Conservation (phyloP, 92 coral and sea anemone species). For the Umimayanthus kanabou region DNA sequence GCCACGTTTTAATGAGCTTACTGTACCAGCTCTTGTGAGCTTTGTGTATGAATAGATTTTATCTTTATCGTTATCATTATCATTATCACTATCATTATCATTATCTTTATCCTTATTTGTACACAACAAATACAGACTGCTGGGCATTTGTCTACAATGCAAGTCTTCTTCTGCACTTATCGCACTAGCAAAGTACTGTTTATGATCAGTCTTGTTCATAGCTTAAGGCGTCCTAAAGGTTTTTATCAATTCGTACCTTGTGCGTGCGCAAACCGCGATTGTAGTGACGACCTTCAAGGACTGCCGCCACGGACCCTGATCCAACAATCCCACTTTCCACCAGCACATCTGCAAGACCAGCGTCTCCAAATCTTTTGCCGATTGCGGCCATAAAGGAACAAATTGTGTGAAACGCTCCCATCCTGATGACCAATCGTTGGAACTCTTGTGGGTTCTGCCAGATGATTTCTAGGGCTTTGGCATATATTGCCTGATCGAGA, state of each 20-base stretch:
- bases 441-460: conserved; percentile 58
- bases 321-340: conserved; percentile 58
- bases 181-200: conserved; percentile 16
- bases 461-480: conserved; percentile 54
- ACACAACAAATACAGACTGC: conserved; percentile 31
- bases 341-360: conserved; percentile 65
- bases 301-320: conserved; percentile 56
- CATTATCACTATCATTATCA: background rate
- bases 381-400: conserved; percentile 59
- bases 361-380: conserved; percentile 64
- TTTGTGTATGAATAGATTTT: conserved; percentile 17
- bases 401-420: conserved; percentile 64
- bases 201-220: conserved; percentile 1
- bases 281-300: conserved; percentile 65
- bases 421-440: conserved; percentile 53
- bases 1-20: conserved; percentile 25
- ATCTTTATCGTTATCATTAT: background rate
- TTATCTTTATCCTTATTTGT: conserved; percentile 5
- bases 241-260: conserved; percentile 36
- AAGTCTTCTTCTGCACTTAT: background rate
- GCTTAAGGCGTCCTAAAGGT: conserved; percentile 19
- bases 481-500: conserved; percentile 64
- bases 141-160: background rate
- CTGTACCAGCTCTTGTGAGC: conserved; percentile 25
- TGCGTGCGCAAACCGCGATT: conserved; percentile 61